Conservation (phyloP, 37 sponge, comb jelly and placozoan genomes). For the Tethya wilhelma region DNA sequence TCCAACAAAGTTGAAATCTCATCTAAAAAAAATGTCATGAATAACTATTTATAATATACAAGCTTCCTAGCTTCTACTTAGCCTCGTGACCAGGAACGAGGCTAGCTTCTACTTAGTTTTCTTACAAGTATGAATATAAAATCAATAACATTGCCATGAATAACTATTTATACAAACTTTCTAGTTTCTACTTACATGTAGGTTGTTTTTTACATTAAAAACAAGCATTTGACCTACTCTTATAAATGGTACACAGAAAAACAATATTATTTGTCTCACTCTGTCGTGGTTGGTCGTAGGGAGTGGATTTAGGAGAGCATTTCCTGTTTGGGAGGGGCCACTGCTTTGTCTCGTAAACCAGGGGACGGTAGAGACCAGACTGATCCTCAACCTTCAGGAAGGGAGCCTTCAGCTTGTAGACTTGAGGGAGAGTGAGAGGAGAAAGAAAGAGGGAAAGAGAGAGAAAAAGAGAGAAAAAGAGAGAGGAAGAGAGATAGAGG, state of each 20-base stretch:
- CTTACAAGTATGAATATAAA: too few relatives aligned
- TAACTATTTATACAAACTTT: neutral
- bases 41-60: too few relatives aligned
- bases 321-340: constrained; percentile 49
- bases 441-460: neutral
- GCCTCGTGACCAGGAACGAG: too few relatives aligned
- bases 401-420: constrained; percentile 38
- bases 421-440: neutral
- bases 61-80: too few relatives aligned
- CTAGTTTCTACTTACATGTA: neutral
- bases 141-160: too few relatives aligned
- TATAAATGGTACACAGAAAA: too few relatives aligned
- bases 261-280: too few relatives aligned
- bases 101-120: too few relatives aligned
- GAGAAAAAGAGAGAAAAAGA: neutral
- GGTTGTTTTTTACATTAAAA: too few relatives aligned
- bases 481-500: neutral
- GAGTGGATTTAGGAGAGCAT: constrained; percentile 37
- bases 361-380: constrained; percentile 53
- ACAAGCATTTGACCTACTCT: too few relatives aligned
- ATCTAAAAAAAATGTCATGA: too few relatives aligned
- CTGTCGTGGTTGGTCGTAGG: constrained; percentile 41
- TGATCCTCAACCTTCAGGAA: constrained; percentile 77
- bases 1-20: too few relatives aligned
- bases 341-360: constrained; percentile 42